Evolutionary conservation across 2,113 vertebrate genomes (phyloP).

Genomic region (Hemicordylus capensis): DNA sequence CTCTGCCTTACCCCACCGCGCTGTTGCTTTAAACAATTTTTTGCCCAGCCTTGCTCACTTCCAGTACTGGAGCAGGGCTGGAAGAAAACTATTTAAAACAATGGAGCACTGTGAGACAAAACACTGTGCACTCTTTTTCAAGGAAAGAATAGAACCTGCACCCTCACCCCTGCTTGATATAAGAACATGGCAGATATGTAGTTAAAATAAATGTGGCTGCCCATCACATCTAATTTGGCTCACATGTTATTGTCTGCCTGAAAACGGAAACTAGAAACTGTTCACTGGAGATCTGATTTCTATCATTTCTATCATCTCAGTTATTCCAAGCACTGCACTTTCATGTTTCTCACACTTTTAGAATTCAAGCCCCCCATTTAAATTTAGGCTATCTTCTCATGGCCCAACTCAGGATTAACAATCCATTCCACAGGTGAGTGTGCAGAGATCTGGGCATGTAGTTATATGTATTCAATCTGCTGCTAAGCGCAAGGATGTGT

Average conservation of each 20-base stretch:
- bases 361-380: background rate
- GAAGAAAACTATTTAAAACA: no score
- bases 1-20: background rate
- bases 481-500: background rate
- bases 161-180: no score
- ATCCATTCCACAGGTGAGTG: no score
- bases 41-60: background rate
- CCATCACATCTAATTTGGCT: background rate
- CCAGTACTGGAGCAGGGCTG: background rate
- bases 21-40: background rate
- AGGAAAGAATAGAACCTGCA: no score
- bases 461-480: no score
- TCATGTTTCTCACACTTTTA: background rate
- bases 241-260: background rate
- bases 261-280: background rate
- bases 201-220: background rate
- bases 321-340: background rate
- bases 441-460: no score
- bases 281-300: background rate
- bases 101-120: no score
- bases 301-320: background rate
- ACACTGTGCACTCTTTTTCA: no score
- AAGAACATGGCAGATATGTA: no score
- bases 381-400: background rate
- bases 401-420: background rate